Evolutionary conservation across 2,888 invertebrate genomes (phyloP), one percentile per base, ranked within the genome.

Genomic region (Noctua comes): DNA sequence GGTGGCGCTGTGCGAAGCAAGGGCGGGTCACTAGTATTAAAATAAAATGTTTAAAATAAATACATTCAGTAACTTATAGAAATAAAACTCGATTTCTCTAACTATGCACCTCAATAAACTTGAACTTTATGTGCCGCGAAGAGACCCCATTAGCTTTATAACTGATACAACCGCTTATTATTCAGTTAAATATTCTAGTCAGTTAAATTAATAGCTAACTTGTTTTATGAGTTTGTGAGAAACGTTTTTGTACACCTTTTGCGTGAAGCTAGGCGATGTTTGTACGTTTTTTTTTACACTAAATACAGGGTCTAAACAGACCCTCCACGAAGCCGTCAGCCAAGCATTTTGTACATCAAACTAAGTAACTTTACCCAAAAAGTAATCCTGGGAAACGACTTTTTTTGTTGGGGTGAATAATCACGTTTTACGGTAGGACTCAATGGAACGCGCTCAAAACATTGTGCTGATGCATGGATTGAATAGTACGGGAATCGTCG

Each of bases 81-180:
- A 85, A 80, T 76, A 79, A 72, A 86, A 79, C 70, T 90, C 90
- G 90, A 91, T 93, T 91, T 89, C 88, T 89, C 86, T 90, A 92
- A 92, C 86, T 90, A 92, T 92, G 59, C 81, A 77, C 78, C 81
- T 80, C 84, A 84, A 87, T 89, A 90, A 91, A 92, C 91, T 93
- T 93, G 91, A 92, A 89, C 92, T 78, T 75, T 75, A 76, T 69
- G 68, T 66, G 65, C 43, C 31, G 66, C 86, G n/a, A n/a, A 16
- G 27, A 16, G 92, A 92, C 92, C 92, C 90, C 88, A 62, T 73
- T 73, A 73, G 31, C 40, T 85, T 88, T 83, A 83, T 66, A 62
- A 40, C 68, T 73, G 46, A n/a, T 31, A 68, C 62, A 76, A 68
- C 68, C 43, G 70, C 76, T 80, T 79, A 77, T 79, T 85, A 85